A percentile compares a stretch with the other conserved stretches of the same genome.
Conservation (phyloP, 2,888 invertebrate species). For the Pseudococcus jackbeardsleyi region DNA sequence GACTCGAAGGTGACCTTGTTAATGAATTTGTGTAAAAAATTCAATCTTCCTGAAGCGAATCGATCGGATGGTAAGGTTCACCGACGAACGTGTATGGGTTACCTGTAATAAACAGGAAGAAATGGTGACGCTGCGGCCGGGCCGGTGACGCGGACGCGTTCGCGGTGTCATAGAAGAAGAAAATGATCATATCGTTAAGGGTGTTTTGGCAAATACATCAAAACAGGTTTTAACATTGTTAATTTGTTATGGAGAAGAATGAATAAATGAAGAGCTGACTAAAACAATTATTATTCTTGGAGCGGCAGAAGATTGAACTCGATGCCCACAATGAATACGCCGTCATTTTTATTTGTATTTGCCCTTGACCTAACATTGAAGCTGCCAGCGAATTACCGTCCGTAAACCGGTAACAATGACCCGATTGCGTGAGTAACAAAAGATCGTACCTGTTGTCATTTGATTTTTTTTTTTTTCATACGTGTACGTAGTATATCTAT, state of each 20-base stretch:
- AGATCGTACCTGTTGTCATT: slow-evolving; percentile 44
- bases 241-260: not conserved
- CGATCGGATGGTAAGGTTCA: not conserved
- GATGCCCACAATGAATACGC: slow-evolving; percentile 39
- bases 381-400: slow-evolving; percentile 60
- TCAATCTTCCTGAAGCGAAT: not conserved
- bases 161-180: not conserved
- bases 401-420: slow-evolving; percentile 64
- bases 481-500: not conserved
- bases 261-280: not conserved
- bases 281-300: slow-evolving; percentile 30
- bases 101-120: slow-evolving; percentile 15
- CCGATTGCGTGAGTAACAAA: slow-evolving; percentile 60
- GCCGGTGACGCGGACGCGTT: not conserved
- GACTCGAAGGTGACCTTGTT: slow-evolving; percentile 25
- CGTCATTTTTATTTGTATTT: not conserved
- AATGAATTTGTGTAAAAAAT: not conserved
- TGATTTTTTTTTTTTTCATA: not conserved
- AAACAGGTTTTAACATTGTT: slow-evolving; percentile 42
- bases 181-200: not conserved
- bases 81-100: not conserved
- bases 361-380: slow-evolving; percentile 66
- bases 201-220: slow-evolving; percentile 27
- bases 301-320: slow-evolving; percentile 21
- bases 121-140: not conserved